phyloP scores from a whole-genome alignment of 2,888 invertebrate species.

The Tachina lurida region DNA sequence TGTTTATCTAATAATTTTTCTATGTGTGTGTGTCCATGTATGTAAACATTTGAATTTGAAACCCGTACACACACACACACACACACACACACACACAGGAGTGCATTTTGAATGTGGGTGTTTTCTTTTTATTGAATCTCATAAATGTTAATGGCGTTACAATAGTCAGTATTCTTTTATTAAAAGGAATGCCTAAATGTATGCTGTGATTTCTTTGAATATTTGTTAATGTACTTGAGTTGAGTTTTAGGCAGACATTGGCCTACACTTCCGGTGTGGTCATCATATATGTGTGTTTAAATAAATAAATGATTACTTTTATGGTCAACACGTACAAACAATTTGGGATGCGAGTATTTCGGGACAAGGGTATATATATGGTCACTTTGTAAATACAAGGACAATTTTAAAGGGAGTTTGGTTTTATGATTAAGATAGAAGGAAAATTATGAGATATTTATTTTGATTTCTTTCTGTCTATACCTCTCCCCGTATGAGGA shows the following conservation, averaged over 20 bases:
- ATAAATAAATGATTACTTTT: conserved; percentile 39
- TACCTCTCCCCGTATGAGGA: background rate
- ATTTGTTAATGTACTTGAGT: conserved; percentile 39
- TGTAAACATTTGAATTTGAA: conserved; percentile 42
- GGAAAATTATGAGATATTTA: conserved; percentile 66
- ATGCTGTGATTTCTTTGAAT: conserved; percentile 76
- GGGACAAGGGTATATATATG: conserved; percentile 17
- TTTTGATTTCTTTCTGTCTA: conserved; percentile 57
- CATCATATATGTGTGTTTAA: conserved; percentile 8
- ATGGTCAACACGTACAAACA: conserved; percentile 70
- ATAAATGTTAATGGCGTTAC: conserved; percentile 58
- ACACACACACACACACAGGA: background rate
- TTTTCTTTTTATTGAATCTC: conserved; percentile 65
- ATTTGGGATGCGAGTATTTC: conserved; percentile 50
- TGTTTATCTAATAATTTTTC: background rate
- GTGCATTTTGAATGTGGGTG: conserved; percentile 11
- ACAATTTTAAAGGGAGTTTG: conserved; percentile 36
- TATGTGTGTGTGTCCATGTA: conserved; percentile 11
- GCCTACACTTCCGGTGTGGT: conserved; percentile 23
- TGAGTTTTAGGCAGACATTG: background rate
- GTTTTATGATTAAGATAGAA: conserved; percentile 57
- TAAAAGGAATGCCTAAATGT: conserved; percentile 75
- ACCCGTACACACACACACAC: background rate
- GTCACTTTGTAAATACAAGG: conserved; percentile 35
- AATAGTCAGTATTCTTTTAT: conserved; percentile 14